Evolutionary conservation across 2,113 vertebrate species (phyloP).

Genomic region (Nipponia nippon): DNA sequence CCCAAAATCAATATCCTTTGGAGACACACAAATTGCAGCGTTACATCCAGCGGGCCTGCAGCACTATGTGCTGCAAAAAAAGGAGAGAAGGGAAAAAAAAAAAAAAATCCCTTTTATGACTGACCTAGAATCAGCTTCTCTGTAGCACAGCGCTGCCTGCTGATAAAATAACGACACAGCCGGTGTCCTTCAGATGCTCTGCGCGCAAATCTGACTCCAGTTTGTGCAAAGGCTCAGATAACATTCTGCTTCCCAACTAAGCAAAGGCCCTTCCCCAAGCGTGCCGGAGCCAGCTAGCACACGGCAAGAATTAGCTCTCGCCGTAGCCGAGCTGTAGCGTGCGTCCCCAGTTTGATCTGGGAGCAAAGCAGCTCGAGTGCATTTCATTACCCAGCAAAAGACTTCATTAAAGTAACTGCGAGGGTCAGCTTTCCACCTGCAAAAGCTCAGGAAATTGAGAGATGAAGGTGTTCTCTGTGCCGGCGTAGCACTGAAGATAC

Average conservation of each 20-base stretch:
- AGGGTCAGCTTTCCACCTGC: background rate
- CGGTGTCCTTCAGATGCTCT: background rate
- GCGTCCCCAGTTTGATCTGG: background rate
- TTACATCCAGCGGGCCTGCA: background rate
- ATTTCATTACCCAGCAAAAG: background rate
- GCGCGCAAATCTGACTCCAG: background rate
- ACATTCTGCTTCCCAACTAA: background rate
- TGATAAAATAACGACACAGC: conserved; percentile 61
- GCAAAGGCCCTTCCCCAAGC: background rate
- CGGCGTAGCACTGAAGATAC: accelerated
- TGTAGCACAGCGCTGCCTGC: conserved; percentile 65
- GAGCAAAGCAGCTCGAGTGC: background rate
- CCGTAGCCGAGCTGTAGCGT: background rate
- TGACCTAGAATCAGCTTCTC: conserved; percentile 66
- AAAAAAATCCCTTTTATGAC: conserved; percentile 25
- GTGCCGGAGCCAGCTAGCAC: background rate
- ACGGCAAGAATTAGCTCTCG: background rate
- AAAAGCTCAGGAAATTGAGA: background rate
- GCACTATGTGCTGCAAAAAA: background rate
- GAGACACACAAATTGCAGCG: background rate
- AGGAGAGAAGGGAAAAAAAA: too few relatives aligned
- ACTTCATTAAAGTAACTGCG: background rate
- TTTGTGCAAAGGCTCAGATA: background rate
- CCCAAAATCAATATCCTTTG: background rate
- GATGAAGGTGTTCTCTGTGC: background rate